Evolutionary conservation across 1,140 invertebrate genomes (phyloP).

Genomic region (Dysdera silvatica): DNA sequence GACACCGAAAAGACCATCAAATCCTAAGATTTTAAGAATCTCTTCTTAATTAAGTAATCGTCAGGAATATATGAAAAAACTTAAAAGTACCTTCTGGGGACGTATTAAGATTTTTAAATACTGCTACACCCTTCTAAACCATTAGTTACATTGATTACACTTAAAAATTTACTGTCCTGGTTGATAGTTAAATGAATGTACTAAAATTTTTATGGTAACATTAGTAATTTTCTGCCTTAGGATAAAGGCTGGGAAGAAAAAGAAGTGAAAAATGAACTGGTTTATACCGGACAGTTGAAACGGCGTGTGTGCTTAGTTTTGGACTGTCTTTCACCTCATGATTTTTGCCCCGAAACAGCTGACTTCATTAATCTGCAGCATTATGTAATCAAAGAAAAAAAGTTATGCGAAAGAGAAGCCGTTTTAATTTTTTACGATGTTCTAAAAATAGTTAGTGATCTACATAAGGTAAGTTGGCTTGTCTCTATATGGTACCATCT

Average conservation of each 20-base stretch:
- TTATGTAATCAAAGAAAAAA: slow-evolving; percentile 73
- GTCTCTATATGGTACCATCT: not conserved
- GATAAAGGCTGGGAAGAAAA: slow-evolving; percentile 61
- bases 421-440: slow-evolving; percentile 69
- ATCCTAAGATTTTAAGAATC: no score
- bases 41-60: no score
- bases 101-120: no score
- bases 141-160: no score
- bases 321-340: slow-evolving; percentile 66
- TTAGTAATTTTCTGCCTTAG: no score
- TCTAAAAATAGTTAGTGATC: slow-evolving; percentile 61
- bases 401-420: slow-evolving; percentile 65
- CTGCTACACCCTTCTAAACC: no score
- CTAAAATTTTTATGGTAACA: no score
- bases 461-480: slow-evolving; percentile 58
- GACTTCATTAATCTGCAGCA: slow-evolving; percentile 69
- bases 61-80: no score
- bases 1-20: no score
- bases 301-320: slow-evolving; percentile 64
- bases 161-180: no score
- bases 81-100: no score
- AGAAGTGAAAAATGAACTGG: slow-evolving; percentile 45
- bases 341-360: slow-evolving; percentile 59
- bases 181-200: no score
- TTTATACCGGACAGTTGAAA: slow-evolving; percentile 55